Base-by-base conservation (phyloP, 2,888 invertebrate genomes). In the Electrophaes corylata region DNA sequence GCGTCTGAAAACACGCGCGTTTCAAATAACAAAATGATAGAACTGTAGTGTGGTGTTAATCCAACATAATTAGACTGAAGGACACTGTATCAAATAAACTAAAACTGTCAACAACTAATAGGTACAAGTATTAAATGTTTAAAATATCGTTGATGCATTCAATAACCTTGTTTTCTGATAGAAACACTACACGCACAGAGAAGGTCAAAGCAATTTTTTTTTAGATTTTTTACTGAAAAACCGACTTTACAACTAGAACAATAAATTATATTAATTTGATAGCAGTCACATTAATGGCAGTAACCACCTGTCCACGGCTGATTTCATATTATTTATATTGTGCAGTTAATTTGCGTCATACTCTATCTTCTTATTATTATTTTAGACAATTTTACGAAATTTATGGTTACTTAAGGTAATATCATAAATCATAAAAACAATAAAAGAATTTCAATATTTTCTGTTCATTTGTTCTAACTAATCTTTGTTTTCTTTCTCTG, bases 281-380 rank as follows among this genome's bases (percentile, higher is more conserved):
- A 53, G 46, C 45, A 31, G 57, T 60, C 57, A 48, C 62, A 54
- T 66, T 66, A 71, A 35, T 31, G 64, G 55, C 35, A 61, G 47
- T 51, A 5, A 4, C 29, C 49, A 49, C 53, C 31, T 37, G 44
- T 40, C 23, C 11, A 33, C 44, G 35, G 39, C 16, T 5, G 35
- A 48, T 49, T 57, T 57, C 23, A 16, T 40, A 31, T 45, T 59
- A 57, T 62, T 48, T 39, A 49, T 53, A 39, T 46, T 47, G 53
- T 45, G 46, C 45, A 31, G 60, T 46, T 66, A 63, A 65, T 70
- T 63, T 67, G 64, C 72, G 75, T 74, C 73, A 62, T 52, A 61
- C 59, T 57, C 49, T 60, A 60, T 50, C 62, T 37, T 37, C 37
- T 16, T 35, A 31, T n/a, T 35, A 16, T 37, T 35, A 37, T 37